Percentiles rank a stretch among this genome's conserved stretches.
phyloP scores from a whole-genome alignment of 2,113 vertebrate species.

The Marcusenius ussheri region DNA sequence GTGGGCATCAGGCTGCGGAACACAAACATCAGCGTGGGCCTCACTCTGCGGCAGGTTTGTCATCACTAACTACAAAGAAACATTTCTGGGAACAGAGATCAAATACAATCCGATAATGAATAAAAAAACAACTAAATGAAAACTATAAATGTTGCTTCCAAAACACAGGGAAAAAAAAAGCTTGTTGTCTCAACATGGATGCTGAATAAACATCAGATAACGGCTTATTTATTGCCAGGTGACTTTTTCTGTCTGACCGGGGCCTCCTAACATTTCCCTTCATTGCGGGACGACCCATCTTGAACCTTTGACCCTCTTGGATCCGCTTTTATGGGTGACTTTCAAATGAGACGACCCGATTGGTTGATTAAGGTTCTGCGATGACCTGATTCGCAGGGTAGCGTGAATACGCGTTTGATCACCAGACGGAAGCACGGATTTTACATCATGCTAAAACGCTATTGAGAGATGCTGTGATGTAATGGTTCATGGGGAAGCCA shows the following conservation, averaged over 20 bases:
- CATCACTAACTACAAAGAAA: neutral
- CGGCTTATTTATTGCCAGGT: neutral
- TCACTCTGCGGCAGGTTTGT: neutral
- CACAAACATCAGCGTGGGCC: neutral
- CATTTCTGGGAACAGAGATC: neutral
- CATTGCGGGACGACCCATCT: neutral
- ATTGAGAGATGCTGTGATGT: neutral
- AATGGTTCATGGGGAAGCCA: neutral
- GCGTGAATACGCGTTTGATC: neutral
- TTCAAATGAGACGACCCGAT: neutral
- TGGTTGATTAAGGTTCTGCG: neutral
- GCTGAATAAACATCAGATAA: neutral
- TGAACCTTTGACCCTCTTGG: neutral
- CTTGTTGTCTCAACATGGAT: neutral
- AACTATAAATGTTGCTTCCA: neutral
- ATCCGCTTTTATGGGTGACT: neutral
- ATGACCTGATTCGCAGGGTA: neutral
- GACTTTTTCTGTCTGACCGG: neutral
- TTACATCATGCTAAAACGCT: neutral
- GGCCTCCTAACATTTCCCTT: neutral
- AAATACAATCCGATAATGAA: neutral
- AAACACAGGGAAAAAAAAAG: neutral
- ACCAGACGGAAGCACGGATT: neutral
- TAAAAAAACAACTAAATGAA: neutral
- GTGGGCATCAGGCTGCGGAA: constrained; percentile 55